Evolutionary conservation across 2,797 vertebrate genomes (phyloP), one percentile per base, ranked within the genome.

Genomic region (Manis javanica): DNA sequence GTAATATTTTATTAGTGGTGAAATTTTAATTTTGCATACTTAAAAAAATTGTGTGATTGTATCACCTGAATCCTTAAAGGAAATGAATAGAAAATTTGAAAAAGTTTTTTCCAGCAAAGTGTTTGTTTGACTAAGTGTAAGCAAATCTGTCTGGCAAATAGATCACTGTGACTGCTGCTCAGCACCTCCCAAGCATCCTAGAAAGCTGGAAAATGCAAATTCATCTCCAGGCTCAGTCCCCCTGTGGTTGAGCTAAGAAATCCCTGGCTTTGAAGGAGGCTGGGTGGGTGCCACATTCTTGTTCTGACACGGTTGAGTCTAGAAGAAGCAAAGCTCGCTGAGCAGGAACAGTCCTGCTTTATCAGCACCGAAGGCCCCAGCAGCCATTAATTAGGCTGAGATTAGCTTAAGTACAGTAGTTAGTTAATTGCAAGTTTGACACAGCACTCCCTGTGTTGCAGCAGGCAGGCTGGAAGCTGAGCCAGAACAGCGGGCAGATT

Each of bases 331-430:
- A n/a, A 46, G 42, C 63, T 82, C 23, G 37, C 21, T 24, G 19
- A 88, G 31, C 18, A 34, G 69, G 18, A 34, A 11, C 31, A 55
- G 49, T 61, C 15, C 21, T 89, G 69, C 81, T 95, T 69, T 59
- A 75, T 90, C 84, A 94, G 94, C 59, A 92, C 37, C 0, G 0
- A 66, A 26, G 78, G 31, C 46, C 89, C 26, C 15, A 91, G 46
- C 61, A 69, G 78, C 63, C 90, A 84, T 87, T 91, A 88, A 95
- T 97, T 91, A 97, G 86, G 71, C 42, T 77, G 72, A 95, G 94
- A 89, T 97, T 88, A 87, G 90, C 78, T 93, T 95, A 96, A 95
- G 88, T 90, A 95, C 37, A 89, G 90, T 96, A 94, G 92, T 96
- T 96, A 87, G 92, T 91, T 96, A 95, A 92, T 87, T 96, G 82